phyloP scores from a whole-genome alignment of 2,113 vertebrate genomes.

The Dipodomys ordii region DNA sequence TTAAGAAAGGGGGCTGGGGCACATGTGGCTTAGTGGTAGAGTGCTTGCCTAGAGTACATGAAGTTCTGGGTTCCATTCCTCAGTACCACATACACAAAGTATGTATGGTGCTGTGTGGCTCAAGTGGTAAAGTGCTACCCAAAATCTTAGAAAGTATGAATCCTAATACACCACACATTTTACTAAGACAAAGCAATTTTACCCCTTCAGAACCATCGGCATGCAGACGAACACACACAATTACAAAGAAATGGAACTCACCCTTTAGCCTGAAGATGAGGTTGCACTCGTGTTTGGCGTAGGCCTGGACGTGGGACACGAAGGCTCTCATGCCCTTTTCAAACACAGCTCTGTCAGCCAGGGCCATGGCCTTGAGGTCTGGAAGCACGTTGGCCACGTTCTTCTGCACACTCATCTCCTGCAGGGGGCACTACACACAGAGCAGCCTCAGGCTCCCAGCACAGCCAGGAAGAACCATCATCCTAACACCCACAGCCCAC shows the following conservation, averaged over 20 bases:
- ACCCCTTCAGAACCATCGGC: too few relatives aligned
- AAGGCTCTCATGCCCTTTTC: constrained; percentile 96
- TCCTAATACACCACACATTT: fast-evolving
- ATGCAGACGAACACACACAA: not conserved
- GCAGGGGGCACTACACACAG: constrained; percentile 92
- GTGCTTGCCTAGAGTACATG: too few relatives aligned
- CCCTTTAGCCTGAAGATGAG: constrained; percentile 98
- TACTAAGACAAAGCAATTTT: not conserved
- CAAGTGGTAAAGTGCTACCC: too few relatives aligned
- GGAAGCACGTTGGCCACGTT: constrained; percentile 91
- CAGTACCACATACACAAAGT: too few relatives aligned
- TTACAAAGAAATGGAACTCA: constrained; percentile 66
- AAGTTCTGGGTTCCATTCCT: too few relatives aligned
- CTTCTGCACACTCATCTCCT: constrained; percentile 87
- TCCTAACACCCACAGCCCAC: not conserved
- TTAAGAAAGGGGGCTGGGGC: not conserved
- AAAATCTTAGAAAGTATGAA: not conserved
- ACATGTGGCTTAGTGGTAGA: too few relatives aligned
- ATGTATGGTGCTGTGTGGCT: too few relatives aligned
- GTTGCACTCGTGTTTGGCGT: constrained; percentile 96
- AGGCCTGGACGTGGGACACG: constrained; percentile 95
- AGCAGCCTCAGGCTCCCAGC: not conserved
- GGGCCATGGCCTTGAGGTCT: constrained; percentile 90
- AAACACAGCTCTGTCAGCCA: constrained; percentile 93
- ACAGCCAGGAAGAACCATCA: not conserved